These are phyloP conservation scores for Paguma larvata DNA, from an alignment of 2,797 vertebrate species.

Conservation along the genomic window DNA sequence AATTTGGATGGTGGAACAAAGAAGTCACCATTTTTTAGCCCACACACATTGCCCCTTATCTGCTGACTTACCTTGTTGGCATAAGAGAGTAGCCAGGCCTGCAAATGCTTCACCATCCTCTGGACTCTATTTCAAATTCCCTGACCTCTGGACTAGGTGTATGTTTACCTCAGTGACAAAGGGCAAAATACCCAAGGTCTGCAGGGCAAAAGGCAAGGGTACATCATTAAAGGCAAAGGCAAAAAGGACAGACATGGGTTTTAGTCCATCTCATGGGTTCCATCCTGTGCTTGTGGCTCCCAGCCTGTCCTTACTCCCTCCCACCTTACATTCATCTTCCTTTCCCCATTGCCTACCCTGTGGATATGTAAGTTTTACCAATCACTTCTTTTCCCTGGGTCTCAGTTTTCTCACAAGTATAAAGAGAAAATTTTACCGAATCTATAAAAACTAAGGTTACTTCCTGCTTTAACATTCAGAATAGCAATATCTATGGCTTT, in stretches of 20 bases:
- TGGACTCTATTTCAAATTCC: background rate
- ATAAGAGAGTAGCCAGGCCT: background rate
- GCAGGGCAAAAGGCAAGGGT: background rate
- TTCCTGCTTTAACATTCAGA: slow-evolving; percentile 18
- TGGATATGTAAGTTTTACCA: background rate
- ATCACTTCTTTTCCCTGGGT: background rate
- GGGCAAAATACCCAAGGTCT: background rate
- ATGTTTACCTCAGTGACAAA: background rate
- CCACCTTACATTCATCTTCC: background rate
- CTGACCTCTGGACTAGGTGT: background rate
- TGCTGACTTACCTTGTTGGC: background rate
- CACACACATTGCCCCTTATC: background rate
- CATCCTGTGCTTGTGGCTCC: background rate
- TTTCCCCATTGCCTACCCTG: background rate
- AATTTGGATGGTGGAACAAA: slow-evolving; percentile 6
- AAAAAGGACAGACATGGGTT: background rate
- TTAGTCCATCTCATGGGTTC: background rate
- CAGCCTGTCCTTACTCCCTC: background rate
- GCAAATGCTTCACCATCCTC: background rate
- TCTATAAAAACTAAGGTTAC: background rate
- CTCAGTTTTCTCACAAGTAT: slow-evolving; percentile 25
- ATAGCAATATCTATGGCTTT: background rate
- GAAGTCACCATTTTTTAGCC: background rate
- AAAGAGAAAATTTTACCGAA: slow-evolving; percentile 7
- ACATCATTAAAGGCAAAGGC: background rate